Conservation (phyloP, 2,113 vertebrate genomes). For the Pedetes capensis region DNA sequence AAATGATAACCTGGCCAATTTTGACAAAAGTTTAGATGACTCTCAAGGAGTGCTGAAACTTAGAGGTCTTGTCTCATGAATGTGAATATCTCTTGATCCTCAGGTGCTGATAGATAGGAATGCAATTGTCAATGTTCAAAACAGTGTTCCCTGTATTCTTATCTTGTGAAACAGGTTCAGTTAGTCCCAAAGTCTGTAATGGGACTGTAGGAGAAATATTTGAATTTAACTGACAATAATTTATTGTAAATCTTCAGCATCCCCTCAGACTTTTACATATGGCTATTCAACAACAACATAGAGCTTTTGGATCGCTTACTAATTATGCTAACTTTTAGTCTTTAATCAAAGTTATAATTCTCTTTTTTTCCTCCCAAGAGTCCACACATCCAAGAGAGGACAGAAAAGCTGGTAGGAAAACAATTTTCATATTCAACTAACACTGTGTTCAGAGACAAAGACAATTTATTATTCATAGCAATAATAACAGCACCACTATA, state of each 20-base stretch:
- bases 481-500: neutral
- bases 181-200: neutral
- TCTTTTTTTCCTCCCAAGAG: neutral
- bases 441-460: neutral
- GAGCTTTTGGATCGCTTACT: neutral
- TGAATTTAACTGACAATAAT: constrained; percentile 22
- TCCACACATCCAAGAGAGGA: neutral
- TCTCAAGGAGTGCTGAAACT: neutral
- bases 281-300: neutral
- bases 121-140: neutral
- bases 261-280: neutral
- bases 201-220: neutral
- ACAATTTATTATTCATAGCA: neutral
- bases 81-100: neutral
- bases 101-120: neutral
- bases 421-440: neutral
- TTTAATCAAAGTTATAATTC: neutral
- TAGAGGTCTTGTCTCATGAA: neutral
- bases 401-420: neutral
- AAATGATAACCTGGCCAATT: neutral
- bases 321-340: neutral
- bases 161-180: neutral
- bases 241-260: neutral
- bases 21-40: neutral
- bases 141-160: no score